Evolutionary conservation across 2,797 vertebrate genomes (phyloP), one percentile per base, ranked within the genome.

Genomic region (Crax fasciolata): DNA sequence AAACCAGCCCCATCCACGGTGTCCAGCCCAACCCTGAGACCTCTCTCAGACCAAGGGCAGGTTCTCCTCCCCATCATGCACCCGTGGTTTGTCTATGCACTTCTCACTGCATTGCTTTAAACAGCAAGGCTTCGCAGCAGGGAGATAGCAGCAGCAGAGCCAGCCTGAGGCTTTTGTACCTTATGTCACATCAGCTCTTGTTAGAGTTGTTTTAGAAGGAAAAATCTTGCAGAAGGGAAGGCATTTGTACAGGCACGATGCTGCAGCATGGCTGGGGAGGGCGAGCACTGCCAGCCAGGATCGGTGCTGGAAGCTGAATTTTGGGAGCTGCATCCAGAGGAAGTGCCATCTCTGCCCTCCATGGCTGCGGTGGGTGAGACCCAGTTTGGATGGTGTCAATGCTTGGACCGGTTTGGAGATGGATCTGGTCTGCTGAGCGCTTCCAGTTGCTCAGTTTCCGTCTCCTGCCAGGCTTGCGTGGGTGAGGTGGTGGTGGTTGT

Each of bases 211-310:
- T 90, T 49, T 20, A 79, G 82, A 46, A 41, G 61, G 41, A 79
- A 78, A 20, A 15, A 8, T 1, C 32, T 82, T 62, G 28, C 39
- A 21, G 46, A 76, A 87, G 46, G 61, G 28, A 58, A 71, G 32
- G 6, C 13, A 1, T 59, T 93, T 78, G 24, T 63, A 51, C 35
- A 35, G 35, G 35, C 35, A 35, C 35, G 35, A 35, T 8, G 35
- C 35, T 35, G 35, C 35, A 35, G 35, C 35, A 35, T 35, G 35
- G 35, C 62, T 54, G 2, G 30, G 49, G 20, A 72, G 39, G 74
- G 48, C 20, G 32, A 76, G 59, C 0, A 0, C 73, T 71, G 39
- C 0, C 0, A 62, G 67, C 19, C 83, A 73, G 83, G 13, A 6
- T 4, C 38, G 28, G 43, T 72, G 84, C 62, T 93, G 72, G 62